A percentile compares a stretch with the other conserved stretches of the same genome.
Conservation (phyloP, 2,797 vertebrate genomes). For the Myotis myotis region DNA sequence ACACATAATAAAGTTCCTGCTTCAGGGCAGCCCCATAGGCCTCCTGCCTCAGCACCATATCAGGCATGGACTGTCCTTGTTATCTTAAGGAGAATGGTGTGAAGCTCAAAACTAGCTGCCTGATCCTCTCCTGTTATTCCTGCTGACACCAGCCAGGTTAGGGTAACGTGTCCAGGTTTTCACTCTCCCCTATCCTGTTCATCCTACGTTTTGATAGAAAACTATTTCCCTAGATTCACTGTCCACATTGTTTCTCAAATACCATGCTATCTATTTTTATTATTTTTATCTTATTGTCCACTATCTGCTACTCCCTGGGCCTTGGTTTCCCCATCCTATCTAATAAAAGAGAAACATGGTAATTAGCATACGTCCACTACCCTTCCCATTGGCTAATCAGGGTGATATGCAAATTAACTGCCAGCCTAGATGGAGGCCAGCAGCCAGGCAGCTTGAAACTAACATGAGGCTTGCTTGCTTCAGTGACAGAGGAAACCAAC, state of each 20-base stretch:
- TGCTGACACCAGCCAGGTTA: not conserved
- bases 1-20: not conserved
- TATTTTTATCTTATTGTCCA: not conserved
- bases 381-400: no score
- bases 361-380: no score
- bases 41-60: not conserved
- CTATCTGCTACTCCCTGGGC: not conserved
- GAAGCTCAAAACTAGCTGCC: accelerated
- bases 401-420: no score
- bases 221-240: not conserved
- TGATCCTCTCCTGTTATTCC: not conserved
- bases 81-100: not conserved
- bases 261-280: not conserved
- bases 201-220: not conserved
- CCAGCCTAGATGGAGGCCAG: no score
- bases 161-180: not conserved
- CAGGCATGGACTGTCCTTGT: not conserved
- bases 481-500: no score
- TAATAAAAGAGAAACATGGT: no score
- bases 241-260: not conserved
- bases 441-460: no score
- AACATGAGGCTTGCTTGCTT: no score
- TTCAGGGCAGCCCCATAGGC: not conserved
- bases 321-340: not conserved
- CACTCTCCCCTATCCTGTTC: not conserved